Base-by-base conservation (phyloP, 2,888 invertebrate species). In the Hydrotaea diabolus region DNA sequence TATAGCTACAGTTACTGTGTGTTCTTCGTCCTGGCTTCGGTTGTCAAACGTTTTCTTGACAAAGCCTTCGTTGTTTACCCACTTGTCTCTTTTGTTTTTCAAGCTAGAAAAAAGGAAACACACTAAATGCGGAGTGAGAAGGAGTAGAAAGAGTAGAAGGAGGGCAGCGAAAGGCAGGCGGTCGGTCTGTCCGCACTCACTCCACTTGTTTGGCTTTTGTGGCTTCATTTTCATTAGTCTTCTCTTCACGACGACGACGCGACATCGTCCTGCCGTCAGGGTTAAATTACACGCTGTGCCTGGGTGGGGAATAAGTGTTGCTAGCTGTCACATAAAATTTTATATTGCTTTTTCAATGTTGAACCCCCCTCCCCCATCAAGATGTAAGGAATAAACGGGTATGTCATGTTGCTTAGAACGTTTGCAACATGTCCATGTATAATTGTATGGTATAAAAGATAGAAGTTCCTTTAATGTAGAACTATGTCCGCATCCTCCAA, bases 171-270 rank as follows among this genome's bases (percentile, higher is more conserved):
- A 2, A 31, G 39, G 9, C 39, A 1, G 39, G 9, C 39, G 39
- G 39, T 4, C 8, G 73, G 21, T 73, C 9, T 72, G 72, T 53
- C 49, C 36, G 36, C 46, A 39, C 62, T 23, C 77, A 55, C 53
- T 66, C 77, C 66, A 59, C 15, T 17, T 59, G 31, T 78, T 69
- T 46, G 21, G 69, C 62, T 80, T 66, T 81, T 84, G 75, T 78
- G 80, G 84, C 78, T 81, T 84, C 64, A 76, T 71, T 85, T 84
- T 75, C 78, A 82, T 82, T 82, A 79, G 74, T 64, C 75, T 59
- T 80, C 49, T 83, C 76, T 57, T 59, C 46, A 46, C 21, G 46
- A 75, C 31, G 31, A n/a, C 21, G 19, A n/a, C n/a, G n/a, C n/a
- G n/a, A n/a, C n/a, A n/a, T n/a, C n/a, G n/a, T n/a, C n/a, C n/a